Percentiles rank a stretch among this genome's conserved stretches.
phyloP scores from a whole-genome alignment of 2,888 invertebrate species.

The Flexamia atlantica region DNA sequence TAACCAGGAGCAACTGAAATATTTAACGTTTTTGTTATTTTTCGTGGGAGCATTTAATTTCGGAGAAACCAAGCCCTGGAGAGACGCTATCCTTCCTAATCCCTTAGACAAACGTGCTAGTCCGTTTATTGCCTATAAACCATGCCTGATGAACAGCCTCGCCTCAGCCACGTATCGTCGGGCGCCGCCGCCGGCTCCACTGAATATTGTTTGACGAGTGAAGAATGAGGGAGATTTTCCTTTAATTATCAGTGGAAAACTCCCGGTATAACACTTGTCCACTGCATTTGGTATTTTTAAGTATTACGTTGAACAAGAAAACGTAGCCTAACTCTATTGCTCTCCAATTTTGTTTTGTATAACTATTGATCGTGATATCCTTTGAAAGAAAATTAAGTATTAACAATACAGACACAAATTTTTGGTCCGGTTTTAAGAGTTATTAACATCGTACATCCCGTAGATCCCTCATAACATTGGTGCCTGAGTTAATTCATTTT shows the following conservation, averaged over 20 bases:
- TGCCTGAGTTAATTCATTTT: no score
- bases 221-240: neutral
- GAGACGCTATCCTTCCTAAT: slow-evolving; percentile 25
- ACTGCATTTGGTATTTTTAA: neutral
- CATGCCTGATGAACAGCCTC: slow-evolving; percentile 1
- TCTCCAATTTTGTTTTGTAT: no score
- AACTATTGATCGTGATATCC: no score
- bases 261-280: neutral
- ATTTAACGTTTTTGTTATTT: neutral
- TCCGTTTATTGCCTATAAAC: slow-evolving; percentile 26
- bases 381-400: no score
- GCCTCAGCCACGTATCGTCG: neutral
- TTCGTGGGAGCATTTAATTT: slow-evolving; percentile 18
- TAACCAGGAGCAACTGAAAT: no score
- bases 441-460: no score
- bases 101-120: slow-evolving; percentile 31
- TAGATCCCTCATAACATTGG: no score
- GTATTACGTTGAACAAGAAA: no score
- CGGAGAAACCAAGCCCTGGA: neutral
- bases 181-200: neutral
- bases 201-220: neutral
- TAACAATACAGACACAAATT: no score
- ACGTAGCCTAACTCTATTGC: no score
- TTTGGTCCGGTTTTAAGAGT: no score
- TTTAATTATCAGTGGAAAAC: slow-evolving; percentile 3